A percentile compares a stretch with the other conserved stretches of the same genome.
These are phyloP conservation scores for Mesopsocus fuscifrons DNA, from an alignment of 2,888 invertebrate genomes.

Conservation along the genomic window DNA sequence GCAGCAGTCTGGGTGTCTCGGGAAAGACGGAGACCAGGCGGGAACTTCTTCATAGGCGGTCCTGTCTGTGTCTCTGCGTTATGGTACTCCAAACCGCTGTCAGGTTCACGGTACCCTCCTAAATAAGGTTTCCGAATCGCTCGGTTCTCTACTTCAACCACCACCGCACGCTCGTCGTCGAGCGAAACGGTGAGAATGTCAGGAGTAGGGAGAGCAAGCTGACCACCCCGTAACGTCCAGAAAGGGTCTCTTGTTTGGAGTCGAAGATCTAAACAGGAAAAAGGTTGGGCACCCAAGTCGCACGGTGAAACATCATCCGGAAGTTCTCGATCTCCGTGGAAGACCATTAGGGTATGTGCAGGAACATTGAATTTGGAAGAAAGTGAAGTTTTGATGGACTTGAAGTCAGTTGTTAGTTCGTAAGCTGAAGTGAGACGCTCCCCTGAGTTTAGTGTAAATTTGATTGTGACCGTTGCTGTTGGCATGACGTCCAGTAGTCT, in stretches of 20 bases:
- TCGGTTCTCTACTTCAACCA: conserved; percentile 37
- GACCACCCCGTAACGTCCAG: conserved; percentile 1
- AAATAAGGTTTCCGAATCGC: conserved; percentile 52
- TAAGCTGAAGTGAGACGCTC: not conserved
- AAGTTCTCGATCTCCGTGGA: not conserved
- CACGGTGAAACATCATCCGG: not conserved
- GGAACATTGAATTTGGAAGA: not conserved
- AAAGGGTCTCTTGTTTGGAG: not conserved
- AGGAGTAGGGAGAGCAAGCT: not conserved
- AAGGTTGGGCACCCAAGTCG: conserved; percentile 1
- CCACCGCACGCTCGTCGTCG: conserved; percentile 25
- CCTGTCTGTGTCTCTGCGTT: conserved; percentile 73
- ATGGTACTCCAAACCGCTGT: conserved; percentile 50
- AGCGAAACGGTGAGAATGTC: conserved; percentile 1
- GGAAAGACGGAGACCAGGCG: conserved; percentile 30
- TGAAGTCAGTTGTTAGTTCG: not conserved
- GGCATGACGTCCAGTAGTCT: not conserved
- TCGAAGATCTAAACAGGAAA: not conserved
- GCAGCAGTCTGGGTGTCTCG: conserved; percentile 47
- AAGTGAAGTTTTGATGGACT: not conserved
- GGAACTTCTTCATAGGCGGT: conserved; percentile 33
- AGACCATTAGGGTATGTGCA: not conserved
- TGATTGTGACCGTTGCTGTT: conserved; percentile 1
- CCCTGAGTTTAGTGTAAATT: conserved; percentile 4
- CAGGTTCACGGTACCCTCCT: conserved; percentile 59